Base-by-base conservation (phyloP, 2,113 vertebrate species). In the Galeopterus variegatus region DNA sequence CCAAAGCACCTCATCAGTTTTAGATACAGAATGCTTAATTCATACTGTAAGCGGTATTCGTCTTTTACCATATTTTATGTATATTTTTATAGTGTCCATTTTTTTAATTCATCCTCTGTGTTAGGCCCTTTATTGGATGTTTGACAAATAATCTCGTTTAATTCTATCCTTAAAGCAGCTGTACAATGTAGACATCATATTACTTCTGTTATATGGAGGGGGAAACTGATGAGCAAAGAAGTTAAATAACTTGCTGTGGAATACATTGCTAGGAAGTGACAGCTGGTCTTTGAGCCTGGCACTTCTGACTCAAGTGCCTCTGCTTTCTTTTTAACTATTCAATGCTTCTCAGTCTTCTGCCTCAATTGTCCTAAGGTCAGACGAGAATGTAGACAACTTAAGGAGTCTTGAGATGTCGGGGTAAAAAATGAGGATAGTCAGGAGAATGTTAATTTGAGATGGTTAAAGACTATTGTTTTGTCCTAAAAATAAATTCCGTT, bases 11-110 rank as follows among this genome's bases (percentile, higher is more conserved):
- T 86, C 12, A 45, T 18, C 60, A 95, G 31, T 94, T 95, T 84
- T 84, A 90, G 76, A 84, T 48, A 31, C 26, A 80, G 21, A 83
- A 69, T 90, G 52, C 75, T 89, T 90, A 90, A 87, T 87, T 83
- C 26, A n/a, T 89, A 86, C 21, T 18, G 13, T 75, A 75, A 93
- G 62, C 17, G 48, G 26, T 60, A 64, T 88, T 94, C 33, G 60
- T 0, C 73, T 93, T 56, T 92, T 70, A 41, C 19, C 5, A 19
- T 65, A 60, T 90, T 33, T 88, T 76, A 45, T 33, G 48, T 69
- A 18, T 64, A 19, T 87, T 26, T 90, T 93, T 72, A 73, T 5
- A 31, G 36, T 28, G 26, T 72, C 54, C 15, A 36, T 65, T 72
- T 95, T 72, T 91, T 92, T 21, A 82, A 21, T 88, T 76, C 62